Evolutionary conservation across 2,113 vertebrate species (phyloP).

Genomic region (Speoplatyrhinus poulsoni): DNA sequence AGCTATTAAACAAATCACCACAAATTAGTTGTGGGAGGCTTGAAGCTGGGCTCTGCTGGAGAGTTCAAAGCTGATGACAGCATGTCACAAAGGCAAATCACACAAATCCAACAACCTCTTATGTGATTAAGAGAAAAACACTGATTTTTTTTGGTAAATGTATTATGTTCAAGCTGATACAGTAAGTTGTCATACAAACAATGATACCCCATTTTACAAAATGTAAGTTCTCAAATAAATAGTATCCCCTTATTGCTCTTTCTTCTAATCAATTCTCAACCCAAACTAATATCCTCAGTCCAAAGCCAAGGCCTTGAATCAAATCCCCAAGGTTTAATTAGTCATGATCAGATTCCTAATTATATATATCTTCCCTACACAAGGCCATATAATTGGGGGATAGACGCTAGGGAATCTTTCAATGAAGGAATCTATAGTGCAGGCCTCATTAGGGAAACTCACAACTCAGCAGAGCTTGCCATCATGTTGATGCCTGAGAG

Average conservation of each 20-base stretch:
- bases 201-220: too few relatives aligned
- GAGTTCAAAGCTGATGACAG: constrained; percentile 62
- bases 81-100: constrained; percentile 54
- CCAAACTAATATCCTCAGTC: constrained; percentile 39
- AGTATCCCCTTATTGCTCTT: not conserved
- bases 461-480: constrained; percentile 25
- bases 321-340: constrained; percentile 75
- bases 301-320: constrained; percentile 39
- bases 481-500: constrained; percentile 35
- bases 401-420: constrained; percentile 48
- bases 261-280: constrained; percentile 10
- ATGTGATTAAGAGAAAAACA: constrained; percentile 53
- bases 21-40: constrained; percentile 39
- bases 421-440: constrained; percentile 48
- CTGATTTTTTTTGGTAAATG: constrained; percentile 29
- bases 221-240: too few relatives aligned
- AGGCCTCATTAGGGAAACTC: constrained; percentile 66
- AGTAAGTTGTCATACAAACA: too few relatives aligned
- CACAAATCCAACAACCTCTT: constrained; percentile 53
- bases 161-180: too few relatives aligned
- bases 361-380: constrained; percentile 63
- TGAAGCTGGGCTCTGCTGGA: constrained; percentile 34
- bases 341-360: constrained; percentile 69
- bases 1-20: constrained; percentile 48
- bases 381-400: constrained; percentile 65